Base-by-base conservation (phyloP, 2,888 invertebrate species). In the Macrostomum cliftonense region DNA sequence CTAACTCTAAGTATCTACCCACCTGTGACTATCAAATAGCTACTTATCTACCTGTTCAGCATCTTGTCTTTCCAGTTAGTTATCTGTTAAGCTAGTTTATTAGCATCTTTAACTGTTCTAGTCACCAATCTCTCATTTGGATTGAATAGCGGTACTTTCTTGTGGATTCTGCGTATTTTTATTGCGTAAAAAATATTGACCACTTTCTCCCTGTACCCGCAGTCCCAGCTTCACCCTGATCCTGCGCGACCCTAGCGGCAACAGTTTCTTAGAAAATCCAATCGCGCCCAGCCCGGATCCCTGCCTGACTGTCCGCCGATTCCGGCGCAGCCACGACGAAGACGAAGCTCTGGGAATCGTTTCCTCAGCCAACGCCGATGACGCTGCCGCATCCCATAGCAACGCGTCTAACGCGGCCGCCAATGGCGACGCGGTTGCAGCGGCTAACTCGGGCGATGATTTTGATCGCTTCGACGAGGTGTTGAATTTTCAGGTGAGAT, bases 221-320 rank as follows among this genome's bases (percentile, higher is more conserved):
- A 28, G 28, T 9, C 28, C 28, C 28, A 28, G 28, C 28, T 28
- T 28, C 28, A 28, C 28, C 9, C 28, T 28, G 4, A 9, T 93
- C 7, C 70, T 97, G 51, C 86, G 93, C 68, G 97, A 97, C 74
- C 91, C 95, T 1, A 85, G 89, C 14, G 97, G 97, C 1, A 97
- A 97, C 71, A 67, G 67, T 49, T 83, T 80, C 66, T 73, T 97
- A 17, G 86, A 91, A 73, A 95, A 91, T 73, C 83, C 81, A 0
- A 71, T 70, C 20, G 80, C 81, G 17, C 70, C 70, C 1, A 56
- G 59, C 36, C 56, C 56, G n/a, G 72, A 72, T 53, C 61, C 61
- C 1, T 57, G 65, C 49, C 71, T 93, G 50, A 78, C 73, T 53
- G 77, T 89, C 13, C 77, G 74, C 0, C 78, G 78, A 45, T 97